These are phyloP conservation scores for Cephalopholis sonnerati DNA, from an alignment of 2,113 vertebrate species.

Conservation along the genomic window DNA sequence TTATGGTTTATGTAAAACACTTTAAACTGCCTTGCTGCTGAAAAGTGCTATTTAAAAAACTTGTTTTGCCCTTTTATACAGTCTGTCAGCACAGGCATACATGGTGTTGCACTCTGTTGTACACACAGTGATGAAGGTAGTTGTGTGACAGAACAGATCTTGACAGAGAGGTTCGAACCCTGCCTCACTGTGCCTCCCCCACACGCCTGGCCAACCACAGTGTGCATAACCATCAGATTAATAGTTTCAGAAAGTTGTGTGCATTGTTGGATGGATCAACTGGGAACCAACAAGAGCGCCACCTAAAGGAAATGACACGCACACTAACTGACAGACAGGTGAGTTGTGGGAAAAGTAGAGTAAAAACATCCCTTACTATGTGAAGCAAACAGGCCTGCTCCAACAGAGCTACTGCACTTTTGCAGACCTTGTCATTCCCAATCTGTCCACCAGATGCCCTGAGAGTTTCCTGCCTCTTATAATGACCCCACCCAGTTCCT, in stretches of 20 bases:
- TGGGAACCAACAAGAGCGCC: not conserved
- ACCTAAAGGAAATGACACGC: not conserved
- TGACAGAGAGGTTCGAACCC: not conserved
- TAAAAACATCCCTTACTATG: not conserved
- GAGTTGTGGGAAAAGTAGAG: not conserved
- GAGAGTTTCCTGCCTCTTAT: not conserved
- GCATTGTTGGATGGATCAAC: not conserved
- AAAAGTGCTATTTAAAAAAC: too few relatives aligned
- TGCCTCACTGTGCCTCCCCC: not conserved
- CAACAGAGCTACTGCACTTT: not conserved
- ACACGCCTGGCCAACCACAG: not conserved
- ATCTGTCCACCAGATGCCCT: conserved; percentile 10
- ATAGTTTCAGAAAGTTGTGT: not conserved
- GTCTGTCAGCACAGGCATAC: not conserved
- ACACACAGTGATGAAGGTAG: not conserved
- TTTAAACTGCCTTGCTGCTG: too few relatives aligned
- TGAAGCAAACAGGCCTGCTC: not conserved
- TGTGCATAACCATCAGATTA: not conserved
- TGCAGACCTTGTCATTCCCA: not conserved
- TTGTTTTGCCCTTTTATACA: not conserved
- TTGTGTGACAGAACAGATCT: not conserved
- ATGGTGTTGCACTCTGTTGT: too few relatives aligned
- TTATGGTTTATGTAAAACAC: too few relatives aligned
- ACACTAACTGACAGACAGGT: not conserved
- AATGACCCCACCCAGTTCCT: not conserved